Conservation (phyloP, 2,888 invertebrate species). For the Ganaspis brasiliensis region DNA sequence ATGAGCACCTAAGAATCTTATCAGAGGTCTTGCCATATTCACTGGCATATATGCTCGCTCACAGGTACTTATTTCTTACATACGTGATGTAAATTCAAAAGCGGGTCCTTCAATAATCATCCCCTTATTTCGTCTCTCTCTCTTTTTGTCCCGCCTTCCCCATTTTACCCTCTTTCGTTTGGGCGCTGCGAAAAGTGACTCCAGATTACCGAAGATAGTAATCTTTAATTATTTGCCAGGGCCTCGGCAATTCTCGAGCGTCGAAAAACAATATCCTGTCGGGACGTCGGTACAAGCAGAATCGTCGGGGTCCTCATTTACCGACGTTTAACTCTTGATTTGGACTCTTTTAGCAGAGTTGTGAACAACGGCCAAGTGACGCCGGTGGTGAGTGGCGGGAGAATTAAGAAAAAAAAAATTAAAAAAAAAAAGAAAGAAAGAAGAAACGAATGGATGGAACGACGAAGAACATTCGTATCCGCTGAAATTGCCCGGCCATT, state of each 20-base stretch:
- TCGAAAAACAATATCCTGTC: conserved; percentile 70
- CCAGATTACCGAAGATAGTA: conserved; percentile 56
- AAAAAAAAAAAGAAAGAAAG: conserved; percentile 52
- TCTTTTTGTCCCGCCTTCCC: background rate
- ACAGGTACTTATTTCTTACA: conserved; percentile 11
- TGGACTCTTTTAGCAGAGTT: conserved; percentile 56
- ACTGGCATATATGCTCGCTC: background rate
- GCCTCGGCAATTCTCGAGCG: conserved; percentile 58
- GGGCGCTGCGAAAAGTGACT: conserved; percentile 7
- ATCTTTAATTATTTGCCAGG: conserved; percentile 64
- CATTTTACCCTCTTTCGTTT: background rate
- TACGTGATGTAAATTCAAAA: conserved; percentile 21
- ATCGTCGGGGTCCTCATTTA: conserved; percentile 63
- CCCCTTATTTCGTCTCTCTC: no score
- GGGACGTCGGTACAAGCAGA: conserved; percentile 54
- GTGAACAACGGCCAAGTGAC: conserved; percentile 50
- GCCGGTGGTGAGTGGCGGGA: conserved; percentile 50
- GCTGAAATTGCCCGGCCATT: conserved; percentile 80
- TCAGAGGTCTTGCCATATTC: conserved; percentile 20
- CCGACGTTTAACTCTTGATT: conserved; percentile 68
- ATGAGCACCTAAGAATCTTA: conserved; percentile 23
- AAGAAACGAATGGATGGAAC: conserved; percentile 63
- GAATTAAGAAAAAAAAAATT: conserved; percentile 52
- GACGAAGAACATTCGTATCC: conserved; percentile 75
- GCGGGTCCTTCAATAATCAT: background rate